phyloP scores from a whole-genome alignment of 2,888 invertebrate species.

The Tethea ocularis region DNA sequence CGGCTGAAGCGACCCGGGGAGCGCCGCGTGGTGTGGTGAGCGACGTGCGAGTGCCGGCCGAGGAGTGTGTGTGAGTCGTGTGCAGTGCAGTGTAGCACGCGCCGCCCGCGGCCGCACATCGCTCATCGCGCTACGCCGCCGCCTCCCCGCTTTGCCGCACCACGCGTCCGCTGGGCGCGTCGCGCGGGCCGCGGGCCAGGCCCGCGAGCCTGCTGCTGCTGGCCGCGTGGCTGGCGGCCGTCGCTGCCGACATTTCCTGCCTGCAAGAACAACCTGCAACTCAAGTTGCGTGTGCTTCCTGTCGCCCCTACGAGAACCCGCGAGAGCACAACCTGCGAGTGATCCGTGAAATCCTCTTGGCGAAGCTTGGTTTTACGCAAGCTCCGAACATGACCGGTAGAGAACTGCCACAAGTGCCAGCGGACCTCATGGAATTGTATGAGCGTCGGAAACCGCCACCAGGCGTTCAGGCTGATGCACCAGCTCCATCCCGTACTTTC shows the following conservation, averaged over 20 bases:
- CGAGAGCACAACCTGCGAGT: constrained; percentile 85
- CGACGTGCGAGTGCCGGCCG: constrained; percentile 24
- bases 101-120: constrained; percentile 79
- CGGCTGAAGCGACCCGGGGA: constrained; percentile 36
- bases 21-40: constrained; percentile 36
- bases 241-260: constrained; percentile 70
- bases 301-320: constrained; percentile 82
- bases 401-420: constrained; percentile 83
- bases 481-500: constrained; percentile 76
- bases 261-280: constrained; percentile 63
- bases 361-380: constrained; percentile 84
- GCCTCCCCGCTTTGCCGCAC: constrained; percentile 81
- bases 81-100: constrained; percentile 79
- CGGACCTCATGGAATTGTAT: constrained; percentile 79
- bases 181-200: constrained; percentile 83
- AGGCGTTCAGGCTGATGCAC: constrained; percentile 85
- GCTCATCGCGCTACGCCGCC: constrained; percentile 77
- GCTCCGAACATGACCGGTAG: constrained; percentile 86
- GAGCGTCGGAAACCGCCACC: constrained; percentile 80
- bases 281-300: constrained; percentile 77
- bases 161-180: constrained; percentile 83
- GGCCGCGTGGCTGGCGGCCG: constrained; percentile 79
- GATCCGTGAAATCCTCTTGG: constrained; percentile 86
- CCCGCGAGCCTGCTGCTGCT: constrained; percentile 83
- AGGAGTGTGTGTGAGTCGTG: constrained; percentile 56